Evolutionary conservation across 1,140 invertebrate genomes (phyloP).

Genomic region (Metopolophium dirhodum): DNA sequence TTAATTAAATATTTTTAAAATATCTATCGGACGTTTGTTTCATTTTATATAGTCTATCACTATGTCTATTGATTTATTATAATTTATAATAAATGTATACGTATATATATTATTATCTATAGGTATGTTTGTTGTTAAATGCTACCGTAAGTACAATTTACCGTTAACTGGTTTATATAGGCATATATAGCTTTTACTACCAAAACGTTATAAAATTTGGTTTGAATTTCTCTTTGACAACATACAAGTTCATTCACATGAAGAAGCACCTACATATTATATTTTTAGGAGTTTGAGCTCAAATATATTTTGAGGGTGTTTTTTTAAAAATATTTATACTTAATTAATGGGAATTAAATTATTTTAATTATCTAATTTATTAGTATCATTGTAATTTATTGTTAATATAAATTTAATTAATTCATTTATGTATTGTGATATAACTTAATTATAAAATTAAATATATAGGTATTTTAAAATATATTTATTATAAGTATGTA

Average conservation of each 20-base stretch:
- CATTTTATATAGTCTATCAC: neutral
- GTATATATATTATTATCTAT: neutral
- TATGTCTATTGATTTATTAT: neutral
- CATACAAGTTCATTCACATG: neutral
- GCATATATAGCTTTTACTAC: neutral
- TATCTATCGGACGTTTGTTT: neutral
- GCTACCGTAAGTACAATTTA: constrained; percentile 31
- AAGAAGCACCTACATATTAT: neutral
- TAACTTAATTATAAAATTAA: constrained; percentile 32
- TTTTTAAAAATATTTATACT: neutral
- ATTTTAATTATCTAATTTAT: constrained; percentile 24
- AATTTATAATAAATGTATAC: neutral
- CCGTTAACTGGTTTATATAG: neutral
- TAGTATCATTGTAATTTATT: constrained; percentile 20
- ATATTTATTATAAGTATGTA: neutral
- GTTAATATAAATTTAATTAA: constrained; percentile 7
- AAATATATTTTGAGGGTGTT: constrained; percentile 10
- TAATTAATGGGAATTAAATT: neutral
- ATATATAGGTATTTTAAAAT: neutral
- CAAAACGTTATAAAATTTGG: neutral
- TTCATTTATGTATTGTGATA: constrained; percentile 42
- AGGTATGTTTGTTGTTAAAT: constrained; percentile 1
- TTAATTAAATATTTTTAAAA: neutral
- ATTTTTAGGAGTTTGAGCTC: neutral
- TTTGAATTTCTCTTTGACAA: neutral